phyloP scores from a whole-genome alignment of 2,888 invertebrate species.

The Lysandra bellargus region DNA sequence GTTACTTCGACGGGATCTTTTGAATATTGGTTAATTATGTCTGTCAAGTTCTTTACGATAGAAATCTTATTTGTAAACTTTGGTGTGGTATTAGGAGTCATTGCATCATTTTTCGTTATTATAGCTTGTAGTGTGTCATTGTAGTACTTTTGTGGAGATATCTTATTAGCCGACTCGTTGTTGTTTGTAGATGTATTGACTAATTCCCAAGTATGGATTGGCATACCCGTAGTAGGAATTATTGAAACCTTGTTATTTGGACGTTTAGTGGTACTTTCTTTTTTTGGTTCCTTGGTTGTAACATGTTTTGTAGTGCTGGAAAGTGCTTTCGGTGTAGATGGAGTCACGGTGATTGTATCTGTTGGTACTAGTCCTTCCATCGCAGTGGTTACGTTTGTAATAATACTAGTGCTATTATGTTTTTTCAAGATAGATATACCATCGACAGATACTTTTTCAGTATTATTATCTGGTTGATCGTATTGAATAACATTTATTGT shows the following conservation, averaged over 20 bases:
- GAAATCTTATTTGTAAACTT: slow-evolving; percentile 69
- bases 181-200: slow-evolving; percentile 76
- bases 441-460: slow-evolving; percentile 67
- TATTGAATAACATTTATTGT: slow-evolving; percentile 65
- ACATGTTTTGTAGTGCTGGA: slow-evolving; percentile 39
- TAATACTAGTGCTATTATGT: slow-evolving; percentile 45
- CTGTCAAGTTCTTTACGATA: slow-evolving; percentile 81
- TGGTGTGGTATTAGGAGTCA: slow-evolving; percentile 69
- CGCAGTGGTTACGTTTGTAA: slow-evolving; percentile 42
- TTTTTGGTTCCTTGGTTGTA: slow-evolving; percentile 44
- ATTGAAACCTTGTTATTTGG: slow-evolving; percentile 74
- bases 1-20: slow-evolving; percentile 48
- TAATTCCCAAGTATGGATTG: slow-evolving; percentile 80
- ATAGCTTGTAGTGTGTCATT: slow-evolving; percentile 84
- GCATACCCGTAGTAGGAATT: slow-evolving; percentile 65
- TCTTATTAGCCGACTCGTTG: slow-evolving; percentile 63
- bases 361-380: slow-evolving; percentile 41
- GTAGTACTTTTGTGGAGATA: slow-evolving; percentile 77
- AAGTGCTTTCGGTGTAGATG: slow-evolving; percentile 34
- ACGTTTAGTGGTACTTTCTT: slow-evolving; percentile 65
- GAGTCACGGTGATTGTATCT: slow-evolving; percentile 39
- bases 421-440: slow-evolving; percentile 74
- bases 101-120: slow-evolving; percentile 79
- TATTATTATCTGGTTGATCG: slow-evolving; percentile 60
- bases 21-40: slow-evolving; percentile 83